These are phyloP conservation scores for Phallusia fumigata DNA, from an alignment of 23 tunicate species.

Conservation along the genomic window DNA sequence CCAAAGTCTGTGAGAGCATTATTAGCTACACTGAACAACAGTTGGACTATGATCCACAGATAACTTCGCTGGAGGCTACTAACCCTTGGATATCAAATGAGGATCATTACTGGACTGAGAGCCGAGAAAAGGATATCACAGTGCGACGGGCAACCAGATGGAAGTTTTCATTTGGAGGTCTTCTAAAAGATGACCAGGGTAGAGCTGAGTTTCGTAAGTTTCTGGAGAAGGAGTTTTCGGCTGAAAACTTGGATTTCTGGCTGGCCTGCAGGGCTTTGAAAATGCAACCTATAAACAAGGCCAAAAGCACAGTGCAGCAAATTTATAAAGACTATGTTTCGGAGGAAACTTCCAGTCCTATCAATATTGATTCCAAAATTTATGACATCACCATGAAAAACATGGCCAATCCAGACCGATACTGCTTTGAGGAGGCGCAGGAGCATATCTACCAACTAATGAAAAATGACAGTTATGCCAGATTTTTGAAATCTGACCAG, in stretches of 20 bases:
- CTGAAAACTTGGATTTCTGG: constrained; percentile 93
- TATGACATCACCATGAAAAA: constrained; percentile 61
- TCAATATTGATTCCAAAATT: constrained; percentile 88
- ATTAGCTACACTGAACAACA: constrained; percentile 66
- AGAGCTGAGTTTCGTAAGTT: constrained; percentile 77
- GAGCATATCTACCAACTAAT: constrained; percentile 94
- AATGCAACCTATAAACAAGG: constrained; percentile 55
- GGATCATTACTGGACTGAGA: constrained; percentile 58
- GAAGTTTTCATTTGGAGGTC: constrained; percentile 88
- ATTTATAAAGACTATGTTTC: constrained; percentile 67
- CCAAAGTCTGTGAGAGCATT: constrained; percentile 83
- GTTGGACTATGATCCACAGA: constrained; percentile 62
- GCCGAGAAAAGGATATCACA: constrained; percentile 45
- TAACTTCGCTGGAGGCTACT: constrained; percentile 48
- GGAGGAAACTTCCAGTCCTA: constrained; percentile 67
- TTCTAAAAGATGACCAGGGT: constrained; percentile 73
- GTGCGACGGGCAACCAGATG: constrained; percentile 71
- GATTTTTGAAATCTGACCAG: constrained; percentile 89
- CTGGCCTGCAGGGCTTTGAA: constrained; percentile 70
- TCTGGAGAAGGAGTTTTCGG: constrained; percentile 92
- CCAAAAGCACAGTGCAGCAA: constrained; percentile 41
- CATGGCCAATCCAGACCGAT: constrained; percentile 77
- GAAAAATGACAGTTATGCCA: constrained; percentile 93
- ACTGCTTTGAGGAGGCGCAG: constrained; percentile 93
- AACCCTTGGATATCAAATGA: constrained; percentile 90